Evolutionary conservation across 2,888 invertebrate genomes (phyloP), one percentile per base, ranked within the genome.

Genomic region (Cheiracanthium punctorium): DNA sequence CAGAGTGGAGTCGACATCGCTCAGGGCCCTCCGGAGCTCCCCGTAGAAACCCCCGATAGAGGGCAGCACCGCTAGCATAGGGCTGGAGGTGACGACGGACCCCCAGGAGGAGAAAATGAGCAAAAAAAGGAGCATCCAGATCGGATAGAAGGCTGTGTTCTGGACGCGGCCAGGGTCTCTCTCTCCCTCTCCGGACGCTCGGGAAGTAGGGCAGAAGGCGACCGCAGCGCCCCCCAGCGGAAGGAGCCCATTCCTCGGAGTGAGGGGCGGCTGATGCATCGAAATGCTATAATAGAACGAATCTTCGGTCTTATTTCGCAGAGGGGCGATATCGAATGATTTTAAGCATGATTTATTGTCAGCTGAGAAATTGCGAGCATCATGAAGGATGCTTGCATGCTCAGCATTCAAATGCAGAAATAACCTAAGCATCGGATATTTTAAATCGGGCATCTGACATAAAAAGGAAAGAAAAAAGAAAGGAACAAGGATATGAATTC

Each of bases 121-220:
- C 58, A 58, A 58, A n/a, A 58, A 24, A 58, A 7, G 24, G 58
- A 58, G 58, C 58, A 58, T 58, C 58, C 58, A 58, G 58, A n/a
- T 24, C 58, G 20, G 58, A 58, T 4, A 1, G 20, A 7, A 17
- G 24, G 58, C 4, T 17, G 7, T 7, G 58, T 24, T 4, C 1
- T 20, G 7, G 4, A 2, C 1, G 12, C 12, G 4, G 1, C 24
- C 10, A 1, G 24, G 58, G 7, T 24, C 20, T 5, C 7, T 10
- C 10, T 10, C 37, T 7, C 7, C 4, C 4, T 7, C 4, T 4
- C 10, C 4, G 37, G 37, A 37, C 37, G 58, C 58, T 2, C 7
- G 10, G 58, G 24, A 58, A 24, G 24, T 58, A 48, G 48, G 48
- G 12, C 48, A 17, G n/a, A n/a, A 48, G 17, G 48, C 48, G 48